Evolutionary conservation across 2,113 vertebrate genomes (phyloP), one percentile per base, ranked within the genome.

Genomic region (Ranitomeya variabilis): DNA sequence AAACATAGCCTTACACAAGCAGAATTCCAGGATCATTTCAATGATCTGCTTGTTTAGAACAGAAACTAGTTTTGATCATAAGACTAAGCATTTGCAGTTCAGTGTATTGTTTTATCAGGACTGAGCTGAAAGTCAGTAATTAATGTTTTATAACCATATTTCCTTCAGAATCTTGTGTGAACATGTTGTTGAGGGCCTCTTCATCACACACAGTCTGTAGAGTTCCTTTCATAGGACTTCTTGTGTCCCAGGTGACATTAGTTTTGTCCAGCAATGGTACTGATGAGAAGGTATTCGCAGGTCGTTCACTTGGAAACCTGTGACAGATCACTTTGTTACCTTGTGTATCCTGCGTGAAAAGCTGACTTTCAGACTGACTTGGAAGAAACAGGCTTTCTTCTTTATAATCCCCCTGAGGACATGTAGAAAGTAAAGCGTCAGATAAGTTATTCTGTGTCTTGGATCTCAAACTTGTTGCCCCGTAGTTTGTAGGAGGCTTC

Each of bases 161-260:
- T 80, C 95, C 95, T 64, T 96, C 90, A 0, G 95, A 96, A 77
- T 96, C 95, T 91, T 95, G 93, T 0, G 95, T 95, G 92, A 96
- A 95, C 54, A 96, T 84, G 18, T 10, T 84, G 9, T 57, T 51
- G 21, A 77, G 18, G 59, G 80, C 55, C 18, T 87, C 64, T 55
- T 85, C 89, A 60, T 64, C 77, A 37, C 16, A 73, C 37, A 26
- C 37, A 8, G 14, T 74, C 6, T 62, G 0, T 37, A 21, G 67
- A 11, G 12, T 55, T 19, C 7, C 77, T 66, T 69, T 37, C 55
- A 79, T 18, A 8, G 0, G 23, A 83, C 80, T 86, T 60, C 0
- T 31, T n/a, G 0, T 54, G 19, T 77, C 55, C 67, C 80, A 0
- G 0, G 0, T 0, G 13, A 59, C 12, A 14, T 90, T 90, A 45